phyloP scores from a whole-genome alignment of 1,140 invertebrate genomes.

The Babylonia areolata region DNA sequence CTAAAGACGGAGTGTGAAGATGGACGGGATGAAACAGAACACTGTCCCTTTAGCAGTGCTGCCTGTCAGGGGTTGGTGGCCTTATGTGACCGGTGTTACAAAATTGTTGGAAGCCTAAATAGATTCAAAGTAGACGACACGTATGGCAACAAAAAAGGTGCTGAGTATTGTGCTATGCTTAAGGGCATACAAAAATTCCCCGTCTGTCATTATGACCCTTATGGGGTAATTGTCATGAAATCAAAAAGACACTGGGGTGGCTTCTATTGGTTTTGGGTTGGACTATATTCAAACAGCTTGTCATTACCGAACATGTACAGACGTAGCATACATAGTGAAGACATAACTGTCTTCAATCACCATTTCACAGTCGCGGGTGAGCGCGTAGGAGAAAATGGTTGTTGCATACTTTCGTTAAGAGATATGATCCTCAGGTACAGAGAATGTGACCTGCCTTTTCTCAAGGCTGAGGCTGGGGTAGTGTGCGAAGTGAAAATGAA shows the following conservation, averaged over 20 bases:
- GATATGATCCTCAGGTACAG: neutral
- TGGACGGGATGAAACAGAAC: constrained; percentile 1
- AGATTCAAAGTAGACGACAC: neutral
- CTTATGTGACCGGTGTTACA: neutral
- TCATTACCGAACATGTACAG: neutral
- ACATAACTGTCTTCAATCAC: neutral
- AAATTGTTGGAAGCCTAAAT: neutral
- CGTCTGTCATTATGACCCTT: neutral
- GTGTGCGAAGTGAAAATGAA: neutral
- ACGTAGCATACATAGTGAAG: neutral
- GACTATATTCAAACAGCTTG: neutral
- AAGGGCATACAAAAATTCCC: neutral
- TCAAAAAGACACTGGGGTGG: neutral
- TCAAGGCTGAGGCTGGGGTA: neutral
- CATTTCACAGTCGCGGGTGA: neutral
- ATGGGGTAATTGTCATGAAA: neutral
- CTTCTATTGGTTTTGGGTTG: neutral
- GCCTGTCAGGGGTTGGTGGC: neutral
- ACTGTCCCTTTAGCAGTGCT: neutral
- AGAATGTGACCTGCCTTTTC: neutral
- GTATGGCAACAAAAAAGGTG: neutral
- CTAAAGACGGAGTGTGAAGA: neutral
- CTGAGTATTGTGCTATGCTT: neutral
- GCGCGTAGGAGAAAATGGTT: neutral
- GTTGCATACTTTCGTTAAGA: neutral